Conservation (phyloP, 2,888 invertebrate species). For the Spialia ferax region DNA sequence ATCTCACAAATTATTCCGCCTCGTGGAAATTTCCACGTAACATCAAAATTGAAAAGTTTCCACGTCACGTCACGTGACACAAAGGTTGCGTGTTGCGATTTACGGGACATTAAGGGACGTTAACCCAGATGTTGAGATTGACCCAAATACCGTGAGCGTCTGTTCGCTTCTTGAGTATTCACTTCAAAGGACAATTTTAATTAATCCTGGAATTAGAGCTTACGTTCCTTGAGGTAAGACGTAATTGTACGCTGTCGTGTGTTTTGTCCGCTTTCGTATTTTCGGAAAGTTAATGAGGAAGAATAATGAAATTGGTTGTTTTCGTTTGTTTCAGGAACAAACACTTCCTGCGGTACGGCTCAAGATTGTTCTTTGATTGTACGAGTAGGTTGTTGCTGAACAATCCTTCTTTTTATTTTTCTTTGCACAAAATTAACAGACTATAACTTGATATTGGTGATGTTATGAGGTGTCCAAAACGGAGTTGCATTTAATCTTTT, state of each 20-base stretch:
- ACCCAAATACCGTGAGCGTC: slow-evolving; percentile 23
- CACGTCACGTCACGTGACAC: slow-evolving; percentile 21
- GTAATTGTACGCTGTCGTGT: background rate
- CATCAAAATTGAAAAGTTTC: slow-evolving; percentile 14
- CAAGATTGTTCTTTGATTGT: too few species aligned
- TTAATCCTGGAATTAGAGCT: slow-evolving; percentile 17
- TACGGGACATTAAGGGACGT: slow-evolving; percentile 27
- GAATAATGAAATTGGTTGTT: background rate
- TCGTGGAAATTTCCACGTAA: slow-evolving; percentile 1
- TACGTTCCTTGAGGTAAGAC: slow-evolving; percentile 13
- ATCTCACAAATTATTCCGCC: background rate
- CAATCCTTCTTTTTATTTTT: too few species aligned
- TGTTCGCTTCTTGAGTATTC: slow-evolving; percentile 28
- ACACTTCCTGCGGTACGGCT: background rate
- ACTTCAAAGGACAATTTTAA: slow-evolving; percentile 34
- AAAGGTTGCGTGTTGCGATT: slow-evolving; percentile 21
- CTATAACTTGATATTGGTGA: too few species aligned
- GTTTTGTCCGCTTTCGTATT: background rate
- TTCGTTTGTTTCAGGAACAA: background rate
- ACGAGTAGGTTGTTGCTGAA: too few species aligned
- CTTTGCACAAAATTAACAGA: too few species aligned
- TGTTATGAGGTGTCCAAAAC: too few species aligned
- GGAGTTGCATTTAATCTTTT: too few species aligned
- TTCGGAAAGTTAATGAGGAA: background rate
- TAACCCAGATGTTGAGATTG: slow-evolving; percentile 31